Evolutionary conservation across 2,797 vertebrate species (phyloP).

Genomic region (Myiotriccus ornatus): DNA sequence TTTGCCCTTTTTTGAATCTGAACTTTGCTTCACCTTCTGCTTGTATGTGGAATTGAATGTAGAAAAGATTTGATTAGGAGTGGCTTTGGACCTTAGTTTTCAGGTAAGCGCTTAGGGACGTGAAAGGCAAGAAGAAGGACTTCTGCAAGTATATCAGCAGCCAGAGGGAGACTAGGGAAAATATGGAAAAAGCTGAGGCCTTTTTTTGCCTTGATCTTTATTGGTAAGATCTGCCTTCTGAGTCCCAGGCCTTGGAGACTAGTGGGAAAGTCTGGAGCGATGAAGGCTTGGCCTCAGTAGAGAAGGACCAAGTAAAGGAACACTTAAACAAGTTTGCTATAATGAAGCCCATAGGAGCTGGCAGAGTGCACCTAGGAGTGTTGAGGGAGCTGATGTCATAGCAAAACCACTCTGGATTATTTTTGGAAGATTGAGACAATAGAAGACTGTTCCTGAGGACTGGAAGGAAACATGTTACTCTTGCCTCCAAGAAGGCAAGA

Average conservation of each 20-base stretch:
- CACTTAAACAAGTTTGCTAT: neutral
- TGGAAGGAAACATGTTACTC: neutral
- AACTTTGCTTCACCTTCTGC: neutral
- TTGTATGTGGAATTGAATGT: neutral
- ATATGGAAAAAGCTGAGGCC: neutral
- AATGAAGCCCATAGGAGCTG: neutral
- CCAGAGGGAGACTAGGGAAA: neutral
- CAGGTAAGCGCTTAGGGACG: neutral
- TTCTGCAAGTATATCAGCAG: neutral
- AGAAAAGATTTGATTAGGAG: neutral
- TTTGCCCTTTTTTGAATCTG: neutral
- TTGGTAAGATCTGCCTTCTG: neutral
- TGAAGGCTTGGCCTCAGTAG: neutral
- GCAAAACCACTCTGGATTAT: neutral
- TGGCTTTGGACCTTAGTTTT: neutral
- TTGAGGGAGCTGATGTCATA: neutral
- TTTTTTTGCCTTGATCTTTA: neutral
- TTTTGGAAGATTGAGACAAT: neutral
- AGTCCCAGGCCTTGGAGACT: neutral
- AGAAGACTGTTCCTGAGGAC: neutral
- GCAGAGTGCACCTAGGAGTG: neutral
- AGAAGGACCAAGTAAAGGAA: neutral
- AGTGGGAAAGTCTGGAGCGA: neutral
- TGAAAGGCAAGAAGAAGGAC: neutral
- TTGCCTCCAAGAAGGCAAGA: neutral